Evolutionary conservation across 2,888 invertebrate genomes (phyloP).

Genomic region (Molorchus minor): DNA sequence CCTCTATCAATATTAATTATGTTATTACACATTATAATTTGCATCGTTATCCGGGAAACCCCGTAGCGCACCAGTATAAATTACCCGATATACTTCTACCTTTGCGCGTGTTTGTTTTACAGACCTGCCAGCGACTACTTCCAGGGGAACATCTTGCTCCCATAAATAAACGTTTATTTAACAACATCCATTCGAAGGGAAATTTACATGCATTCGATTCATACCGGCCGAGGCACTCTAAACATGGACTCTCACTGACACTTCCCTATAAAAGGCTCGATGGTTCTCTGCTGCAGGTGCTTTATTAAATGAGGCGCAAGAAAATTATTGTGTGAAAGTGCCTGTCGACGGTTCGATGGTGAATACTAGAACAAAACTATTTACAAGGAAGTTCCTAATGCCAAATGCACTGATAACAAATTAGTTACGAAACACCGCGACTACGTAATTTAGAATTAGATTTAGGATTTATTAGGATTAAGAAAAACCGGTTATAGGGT

Average conservation of each 20-base stretch:
- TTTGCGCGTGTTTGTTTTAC: conserved; percentile 1
- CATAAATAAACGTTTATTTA: conserved; percentile 19
- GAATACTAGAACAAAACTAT: no score
- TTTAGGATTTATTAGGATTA: no score
- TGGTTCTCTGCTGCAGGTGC: background rate
- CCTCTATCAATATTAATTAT: conserved; percentile 6
- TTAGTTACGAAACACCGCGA: no score
- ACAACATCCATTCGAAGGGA: conserved; percentile 13
- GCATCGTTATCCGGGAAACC: background rate
- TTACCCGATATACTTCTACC: background rate
- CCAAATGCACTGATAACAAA: no score
- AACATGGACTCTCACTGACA: background rate
- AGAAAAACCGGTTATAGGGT: no score
- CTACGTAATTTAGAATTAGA: no score
- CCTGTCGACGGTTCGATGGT: no score
- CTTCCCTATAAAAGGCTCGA: conserved; percentile 10
- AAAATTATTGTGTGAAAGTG: conserved; percentile 3
- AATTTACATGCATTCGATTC: conserved; percentile 16
- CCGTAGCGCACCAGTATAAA: background rate
- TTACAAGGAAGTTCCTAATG: no score
- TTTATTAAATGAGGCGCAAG: background rate
- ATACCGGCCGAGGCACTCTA: conserved; percentile 1
- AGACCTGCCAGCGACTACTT: background rate
- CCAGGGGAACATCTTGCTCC: conserved; percentile 1
- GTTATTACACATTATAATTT: conserved; percentile 6